Base-by-base conservation (phyloP, 2,888 invertebrate species). In the Sisyra terminalis region DNA sequence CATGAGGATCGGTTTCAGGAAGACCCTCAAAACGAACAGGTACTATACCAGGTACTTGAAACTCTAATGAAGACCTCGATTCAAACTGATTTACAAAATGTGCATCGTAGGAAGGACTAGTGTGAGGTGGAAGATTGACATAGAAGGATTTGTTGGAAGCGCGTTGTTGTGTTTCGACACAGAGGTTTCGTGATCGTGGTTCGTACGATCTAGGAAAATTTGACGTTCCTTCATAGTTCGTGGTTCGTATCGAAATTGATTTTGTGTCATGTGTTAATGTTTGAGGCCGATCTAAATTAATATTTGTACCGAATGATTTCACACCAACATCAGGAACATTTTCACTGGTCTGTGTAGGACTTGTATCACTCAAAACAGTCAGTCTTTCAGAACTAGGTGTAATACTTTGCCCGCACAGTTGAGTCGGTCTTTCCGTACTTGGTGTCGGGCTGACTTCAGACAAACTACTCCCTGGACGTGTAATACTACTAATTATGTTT, bases 341-440 rank as follows among this genome's bases (percentile, higher is more conserved):
- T 18, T 37, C 37, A 16, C 18, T 15, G 2, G 37, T 6, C 11
- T 32, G 32, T 9, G 32, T 32, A n/a, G 32, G 14, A 24, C 37
- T 37, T 16, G 37, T 18, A 37, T 37, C 37, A 16, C 29, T 43
- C 15, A 30, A 15, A n/a, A 38, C 29, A 11, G 37, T 37, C 11
- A 24, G 10, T 38, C 31, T 15, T 24, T 43, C 43, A 29, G 43
- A 43, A 13, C 18, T 31, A 5, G 43, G 43, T n/a, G 43, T 43
- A 10, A 38, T 38, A 31, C 43, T 43, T 14, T 37, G 37, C 9
- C 43, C 43, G 17, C 43, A 43, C 17, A 43, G 29, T 38, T 43
- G 29, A 15, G 38, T 38, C 6, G 43, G 43, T 17, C 43, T 13
- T 29, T 43, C 43, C 6, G 38, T 29, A 29, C 37, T 38, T 10